Evolutionary conservation across 2,888 invertebrate species (phyloP).

Genomic region (Bellardia bayeri): DNA sequence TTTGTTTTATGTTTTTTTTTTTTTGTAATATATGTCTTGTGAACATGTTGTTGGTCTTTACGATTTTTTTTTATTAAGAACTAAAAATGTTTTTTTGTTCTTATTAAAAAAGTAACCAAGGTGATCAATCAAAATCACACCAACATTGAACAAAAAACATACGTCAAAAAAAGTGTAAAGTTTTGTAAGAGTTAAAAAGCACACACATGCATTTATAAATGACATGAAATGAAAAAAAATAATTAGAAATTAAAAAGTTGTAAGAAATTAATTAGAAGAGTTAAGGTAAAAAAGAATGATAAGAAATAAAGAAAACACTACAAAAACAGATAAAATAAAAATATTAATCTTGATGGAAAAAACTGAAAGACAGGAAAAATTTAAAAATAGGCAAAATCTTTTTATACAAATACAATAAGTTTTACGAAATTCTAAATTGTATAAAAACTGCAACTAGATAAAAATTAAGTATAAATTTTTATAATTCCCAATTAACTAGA

Average conservation of each 20-base stretch:
- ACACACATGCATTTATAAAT: neutral
- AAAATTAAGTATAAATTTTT: too few relatives aligned
- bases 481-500: too few relatives aligned
- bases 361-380: neutral
- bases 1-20: conserved; percentile 2
- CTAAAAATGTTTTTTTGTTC: conserved; percentile 14
- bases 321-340: neutral
- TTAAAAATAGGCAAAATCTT: too few relatives aligned
- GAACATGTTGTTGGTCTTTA: conserved; percentile 40
- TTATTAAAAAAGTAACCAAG: conserved; percentile 44
- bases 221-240: conserved; percentile 49
- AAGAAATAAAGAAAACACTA: neutral
- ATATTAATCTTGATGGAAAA: neutral
- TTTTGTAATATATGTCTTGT: conserved; percentile 20
- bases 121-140: conserved; percentile 71
- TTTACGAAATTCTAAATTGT: too few relatives aligned
- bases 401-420: too few relatives aligned
- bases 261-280: conserved; percentile 30
- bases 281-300: neutral
- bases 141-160: neutral
- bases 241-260: conserved; percentile 48
- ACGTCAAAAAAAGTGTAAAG: conserved; percentile 28
- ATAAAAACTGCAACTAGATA: too few relatives aligned
- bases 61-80: neutral
- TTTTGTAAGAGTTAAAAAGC: conserved; percentile 36